Evolutionary conservation across 1,140 invertebrate genomes (phyloP).

Genomic region (Agrypnia vestita): DNA sequence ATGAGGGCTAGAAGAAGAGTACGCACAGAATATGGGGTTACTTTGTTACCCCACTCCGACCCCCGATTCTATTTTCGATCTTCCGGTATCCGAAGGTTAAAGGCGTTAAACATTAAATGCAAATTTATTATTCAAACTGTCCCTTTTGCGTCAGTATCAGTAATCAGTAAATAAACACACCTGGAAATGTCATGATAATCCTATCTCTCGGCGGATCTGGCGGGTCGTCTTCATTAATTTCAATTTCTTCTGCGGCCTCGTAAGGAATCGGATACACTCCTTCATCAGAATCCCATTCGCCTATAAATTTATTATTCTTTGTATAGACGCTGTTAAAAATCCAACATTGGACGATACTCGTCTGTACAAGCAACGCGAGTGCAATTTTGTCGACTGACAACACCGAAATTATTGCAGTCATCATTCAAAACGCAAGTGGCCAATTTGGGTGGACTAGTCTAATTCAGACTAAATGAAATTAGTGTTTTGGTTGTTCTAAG

Average conservation of each 20-base stretch:
- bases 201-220: constrained; percentile 54
- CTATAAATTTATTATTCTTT: constrained; percentile 38
- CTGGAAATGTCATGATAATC: constrained; percentile 52
- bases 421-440: constrained; percentile 17
- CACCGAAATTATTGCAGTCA: constrained; percentile 34
- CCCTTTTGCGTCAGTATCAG: too few relatives aligned
- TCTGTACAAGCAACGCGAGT: constrained; percentile 4
- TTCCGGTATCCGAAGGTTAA: too few relatives aligned
- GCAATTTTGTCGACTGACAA: constrained; percentile 30
- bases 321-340: constrained; percentile 46
- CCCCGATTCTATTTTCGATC: too few relatives aligned
- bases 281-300: constrained; percentile 44
- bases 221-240: constrained; percentile 52
- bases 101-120: too few relatives aligned
- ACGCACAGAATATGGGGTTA: too few relatives aligned
- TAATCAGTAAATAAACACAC: constrained; percentile 31
- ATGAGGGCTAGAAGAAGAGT: too few relatives aligned
- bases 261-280: constrained; percentile 53
- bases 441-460: constrained; percentile 8
- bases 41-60: too few relatives aligned
- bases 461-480: not conserved
- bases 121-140: too few relatives aligned
- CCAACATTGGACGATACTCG: constrained; percentile 45
- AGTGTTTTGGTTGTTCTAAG: constrained; percentile 4
- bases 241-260: constrained; percentile 34